Base-by-base conservation (phyloP, 2,888 invertebrate species). In the Allygus modestus region DNA sequence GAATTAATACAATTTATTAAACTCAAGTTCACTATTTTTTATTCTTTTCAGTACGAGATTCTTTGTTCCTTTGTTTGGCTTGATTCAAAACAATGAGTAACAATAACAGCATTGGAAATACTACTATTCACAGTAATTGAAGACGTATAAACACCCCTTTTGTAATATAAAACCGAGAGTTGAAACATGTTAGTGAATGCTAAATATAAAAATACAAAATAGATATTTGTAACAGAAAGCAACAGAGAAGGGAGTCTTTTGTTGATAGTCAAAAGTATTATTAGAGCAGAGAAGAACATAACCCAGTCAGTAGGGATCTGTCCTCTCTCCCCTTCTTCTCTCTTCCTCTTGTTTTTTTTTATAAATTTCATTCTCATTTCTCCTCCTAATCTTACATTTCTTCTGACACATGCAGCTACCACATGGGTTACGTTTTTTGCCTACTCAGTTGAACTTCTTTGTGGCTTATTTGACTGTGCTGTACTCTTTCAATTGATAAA, bases 191-290 rank as follows among this genome's bases (percentile, higher is more conserved):
- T 54, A 54, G 65, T 65, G 65, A 17, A 58, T 9, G 65, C 28
- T 65, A 65, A 65, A 65, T 28, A 65, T 65, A 65, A 65, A 65
- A 28, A 15, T 15, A 65, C 65, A 65, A 31, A 65, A 65, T 65
- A 17, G 65, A 65, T 65, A 65, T 26, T 11, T 65, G 65, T 65
- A 65, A 65, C 65, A 65, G 65, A 65, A 28, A 65, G 65, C 65
- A 65, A 65, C 5, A 26, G 65, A 20, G 65, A 20, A 54, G 65
- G 65, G 65, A 65, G 65, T 65, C 65, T 65, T 65, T 65, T 65
- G 28, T 65, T 65, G 65, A 65, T 65, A 28, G 65, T 65, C 65
- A 65, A 28, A 65, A 65, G 65, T 65, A 65, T 65, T 65, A 65
- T 65, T 65, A 65, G 65, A 65, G 65, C 17, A 12, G 17, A 5